Evolutionary conservation across 1,140 invertebrate species (phyloP), one percentile per base, ranked within the genome.

Genomic region (Drosophila malerkotliana): DNA sequence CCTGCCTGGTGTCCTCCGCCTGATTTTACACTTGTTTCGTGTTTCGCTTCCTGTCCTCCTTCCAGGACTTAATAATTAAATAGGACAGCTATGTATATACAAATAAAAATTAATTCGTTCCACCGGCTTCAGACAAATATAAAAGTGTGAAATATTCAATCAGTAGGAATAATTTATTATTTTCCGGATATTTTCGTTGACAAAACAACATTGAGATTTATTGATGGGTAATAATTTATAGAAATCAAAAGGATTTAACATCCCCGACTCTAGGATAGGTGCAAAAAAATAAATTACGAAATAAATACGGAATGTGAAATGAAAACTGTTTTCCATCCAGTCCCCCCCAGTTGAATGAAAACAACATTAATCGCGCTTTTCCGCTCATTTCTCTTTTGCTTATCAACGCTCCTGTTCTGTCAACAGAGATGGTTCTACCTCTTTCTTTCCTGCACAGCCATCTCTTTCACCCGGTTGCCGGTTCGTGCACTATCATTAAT

Each of bases 401-500:
- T 83, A 82, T 81, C 77, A 72, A 47, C 15, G 41, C 41, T 48
- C 24, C 48, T 59, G 54, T 45, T 49, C 47, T 72, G 47, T 72
- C 54, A 45, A 72, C 54, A 71, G 32, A 24, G 32, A 32, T 4
- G 14, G 30, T 10, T 28, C 18, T 14, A 10, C 12, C 34, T 37
- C 34, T 37, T 37, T 37, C 34, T 37, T 37, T 3, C 4, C 3
- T 12, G 3, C 12, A 37, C 4, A n/a, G 3, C 34, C 5, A 15
- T 8, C 41, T 44, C 14, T 37, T 0, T 8, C n/a, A 9, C 3
- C 12, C 39, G 54, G 30, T 34, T 34, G 48, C 4, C 34, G 30
- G 48, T 69, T 62, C 81, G 77, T 85, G 77, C 73, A 85, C 81
- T 85, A 77, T 77, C 82, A 85, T 84, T 84, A 81, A 77, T 85